Percentiles rank a stretch among this genome's conserved stretches.
These are phyloP conservation scores for Climacteris rufus DNA, from an alignment of 2,113 vertebrate species.

Conservation along the genomic window DNA sequence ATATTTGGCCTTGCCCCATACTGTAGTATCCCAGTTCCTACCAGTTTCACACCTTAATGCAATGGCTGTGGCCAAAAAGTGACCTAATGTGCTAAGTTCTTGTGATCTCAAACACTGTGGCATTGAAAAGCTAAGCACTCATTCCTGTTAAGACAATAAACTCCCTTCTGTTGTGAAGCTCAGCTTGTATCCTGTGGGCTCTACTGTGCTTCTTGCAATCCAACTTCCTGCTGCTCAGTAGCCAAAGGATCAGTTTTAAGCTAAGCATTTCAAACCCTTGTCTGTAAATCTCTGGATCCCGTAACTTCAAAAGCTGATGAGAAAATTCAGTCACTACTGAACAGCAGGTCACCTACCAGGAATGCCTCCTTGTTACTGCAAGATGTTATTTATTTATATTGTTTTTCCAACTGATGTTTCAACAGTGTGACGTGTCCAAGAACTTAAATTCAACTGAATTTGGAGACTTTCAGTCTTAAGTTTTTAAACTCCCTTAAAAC, in stretches of 20 bases:
- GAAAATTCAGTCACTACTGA: not conserved
- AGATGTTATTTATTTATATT: not conserved
- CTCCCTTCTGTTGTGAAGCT: not conserved
- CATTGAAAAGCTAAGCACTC: not conserved
- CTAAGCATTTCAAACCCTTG: not conserved
- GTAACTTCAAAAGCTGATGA: not conserved
- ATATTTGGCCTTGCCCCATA: not conserved
- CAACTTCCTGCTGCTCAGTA: not conserved
- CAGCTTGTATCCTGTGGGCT: not conserved
- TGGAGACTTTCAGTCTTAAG: not conserved
- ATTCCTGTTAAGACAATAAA: not conserved
- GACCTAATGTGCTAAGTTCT: not conserved
- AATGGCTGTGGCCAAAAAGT: not conserved
- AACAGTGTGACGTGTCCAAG: not conserved
- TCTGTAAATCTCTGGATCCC: not conserved
- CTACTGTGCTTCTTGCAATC: not conserved
- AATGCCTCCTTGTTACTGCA: not conserved
- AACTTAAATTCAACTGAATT: not conserved
- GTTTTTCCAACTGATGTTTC: not conserved
- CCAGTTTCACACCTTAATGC: not conserved
- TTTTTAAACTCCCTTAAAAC: not conserved
- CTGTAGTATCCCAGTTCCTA: not conserved
- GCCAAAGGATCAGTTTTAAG: not conserved
- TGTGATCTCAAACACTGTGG: not conserved
- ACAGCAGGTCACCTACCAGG: not conserved